A percentile compares a stretch with the other conserved stretches of the same genome.
phyloP scores from a whole-genome alignment of 2,113 vertebrate species.

The Argyrosomus japonicus region DNA sequence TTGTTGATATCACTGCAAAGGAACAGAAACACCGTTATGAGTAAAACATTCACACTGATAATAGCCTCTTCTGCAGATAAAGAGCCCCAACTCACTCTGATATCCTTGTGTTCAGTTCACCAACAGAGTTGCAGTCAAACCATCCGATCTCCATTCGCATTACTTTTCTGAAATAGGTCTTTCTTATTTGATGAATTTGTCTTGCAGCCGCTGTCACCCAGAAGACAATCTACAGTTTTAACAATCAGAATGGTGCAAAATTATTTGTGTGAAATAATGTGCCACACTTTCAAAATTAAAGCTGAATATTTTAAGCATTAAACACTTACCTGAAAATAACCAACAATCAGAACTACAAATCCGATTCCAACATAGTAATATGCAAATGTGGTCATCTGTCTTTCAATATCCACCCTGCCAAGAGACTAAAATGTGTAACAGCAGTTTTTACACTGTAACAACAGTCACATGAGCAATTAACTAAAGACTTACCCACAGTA shows the following conservation, averaged over 20 bases:
- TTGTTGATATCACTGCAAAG: constrained; percentile 83
- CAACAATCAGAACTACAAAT: constrained; percentile 75
- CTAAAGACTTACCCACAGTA: constrained; percentile 79
- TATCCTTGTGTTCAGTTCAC: constrained; percentile 86
- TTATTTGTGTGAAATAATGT: not conserved
- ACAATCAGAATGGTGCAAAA: not conserved
- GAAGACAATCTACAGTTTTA: constrained; percentile 72
- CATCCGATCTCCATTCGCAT: constrained; percentile 87
- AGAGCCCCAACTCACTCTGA: constrained; percentile 77
- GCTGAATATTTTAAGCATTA: not conserved
- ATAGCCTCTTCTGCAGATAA: not conserved
- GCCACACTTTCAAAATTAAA: not conserved
- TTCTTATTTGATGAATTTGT: constrained; percentile 80
- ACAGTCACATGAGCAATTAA: constrained; percentile 1
- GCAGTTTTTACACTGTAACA: not conserved
- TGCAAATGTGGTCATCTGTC: constrained; percentile 83
- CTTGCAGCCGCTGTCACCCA: constrained; percentile 82
- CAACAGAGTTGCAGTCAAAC: constrained; percentile 86
- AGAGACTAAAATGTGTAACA: constrained; percentile 29
- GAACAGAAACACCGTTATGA: not conserved
- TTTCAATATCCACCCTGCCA: constrained; percentile 82
- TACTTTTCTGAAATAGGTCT: constrained; percentile 82
- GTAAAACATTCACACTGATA: constrained; percentile 14
- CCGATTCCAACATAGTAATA: constrained; percentile 85
- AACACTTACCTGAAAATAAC: constrained; percentile 83